These are phyloP conservation scores for Corythornis madagascariensis DNA, from an alignment of 2,113 vertebrate genomes.

Conservation along the genomic window DNA sequence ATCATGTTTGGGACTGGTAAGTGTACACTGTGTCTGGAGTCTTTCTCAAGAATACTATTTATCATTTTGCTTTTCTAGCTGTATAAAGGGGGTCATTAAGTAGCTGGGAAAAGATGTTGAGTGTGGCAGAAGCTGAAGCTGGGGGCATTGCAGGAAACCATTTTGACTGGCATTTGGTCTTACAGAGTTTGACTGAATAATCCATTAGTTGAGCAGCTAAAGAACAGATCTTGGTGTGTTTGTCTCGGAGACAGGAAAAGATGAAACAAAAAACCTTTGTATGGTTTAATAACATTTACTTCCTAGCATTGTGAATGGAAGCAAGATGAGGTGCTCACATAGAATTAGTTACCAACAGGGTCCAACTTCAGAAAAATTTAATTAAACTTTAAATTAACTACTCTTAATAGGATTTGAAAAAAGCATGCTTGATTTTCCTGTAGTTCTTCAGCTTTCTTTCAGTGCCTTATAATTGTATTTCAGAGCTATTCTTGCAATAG, in stretches of 20 bases:
- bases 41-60: not conserved
- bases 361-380: not conserved
- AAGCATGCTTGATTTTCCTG: not conserved
- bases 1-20: not conserved
- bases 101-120: not conserved
- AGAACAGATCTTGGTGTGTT: not conserved
- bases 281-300: not conserved
- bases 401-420: not conserved
- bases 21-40: not conserved
- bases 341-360: not conserved
- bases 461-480: not conserved
- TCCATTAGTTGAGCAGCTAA: not conserved
- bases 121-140: not conserved
- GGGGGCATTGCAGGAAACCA: not conserved
- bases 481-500: not conserved
- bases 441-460: not conserved
- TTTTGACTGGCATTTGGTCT: not conserved
- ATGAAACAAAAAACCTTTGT: not conserved
- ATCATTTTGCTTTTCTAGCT: not conserved
- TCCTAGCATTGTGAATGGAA: not conserved
- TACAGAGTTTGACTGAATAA: not conserved
- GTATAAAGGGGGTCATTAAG: not conserved
- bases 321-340: not conserved
- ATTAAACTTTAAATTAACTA: not conserved
- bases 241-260: not conserved